Base-by-base conservation (phyloP, 2,113 vertebrate genomes). In the Hypocryptadius cinnamomeus region DNA sequence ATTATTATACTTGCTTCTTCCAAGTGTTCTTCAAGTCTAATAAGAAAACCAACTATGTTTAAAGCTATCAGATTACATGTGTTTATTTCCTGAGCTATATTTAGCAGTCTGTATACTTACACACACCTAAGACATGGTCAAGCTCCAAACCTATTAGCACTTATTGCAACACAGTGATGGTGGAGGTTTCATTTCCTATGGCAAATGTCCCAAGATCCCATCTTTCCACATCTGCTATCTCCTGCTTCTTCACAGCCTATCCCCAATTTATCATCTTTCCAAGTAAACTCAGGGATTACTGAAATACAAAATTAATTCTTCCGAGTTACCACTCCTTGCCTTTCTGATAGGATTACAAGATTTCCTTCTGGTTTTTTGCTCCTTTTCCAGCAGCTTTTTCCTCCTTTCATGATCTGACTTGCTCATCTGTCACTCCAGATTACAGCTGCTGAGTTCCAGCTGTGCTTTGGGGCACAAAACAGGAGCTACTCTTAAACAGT, bases 341-440 rank as follows among this genome's bases (percentile, higher is more conserved):
- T 90, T 94, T 87, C 76, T 69, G 65, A 76, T 37, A 57, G 1
- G 11, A 79, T 72, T 86, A 33, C 69, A 79, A 87, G 77, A 10
- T 93, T 60, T 65, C 84, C 47, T 71, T 90, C 56, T 83, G 48
- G 50, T 40, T 78, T 22, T 80, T 89, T 85, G 73, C 86, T 89
- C 42, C 13, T 89, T 87, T 92, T 85, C 73, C 76, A 82, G 44
- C 57, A 86, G 39, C n/a, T 28, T 88, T 91, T 65, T 44, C 45
- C 64, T 93, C 35, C 48, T 81, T 72, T 96, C 90, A 65, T 92
- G 95, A 95, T 88, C 68, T 79, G 70, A 88, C 94, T 96, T 96
- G 96, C 74, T 92, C 80, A 79, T 85, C 89, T 94, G 92, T 94
- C 87, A 84, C 53, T 87, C 60, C 59, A 50, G 45, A 90, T 95